Evolutionary conservation across 2,888 invertebrate species (phyloP).

Genomic region (Lutraria lutraria): DNA sequence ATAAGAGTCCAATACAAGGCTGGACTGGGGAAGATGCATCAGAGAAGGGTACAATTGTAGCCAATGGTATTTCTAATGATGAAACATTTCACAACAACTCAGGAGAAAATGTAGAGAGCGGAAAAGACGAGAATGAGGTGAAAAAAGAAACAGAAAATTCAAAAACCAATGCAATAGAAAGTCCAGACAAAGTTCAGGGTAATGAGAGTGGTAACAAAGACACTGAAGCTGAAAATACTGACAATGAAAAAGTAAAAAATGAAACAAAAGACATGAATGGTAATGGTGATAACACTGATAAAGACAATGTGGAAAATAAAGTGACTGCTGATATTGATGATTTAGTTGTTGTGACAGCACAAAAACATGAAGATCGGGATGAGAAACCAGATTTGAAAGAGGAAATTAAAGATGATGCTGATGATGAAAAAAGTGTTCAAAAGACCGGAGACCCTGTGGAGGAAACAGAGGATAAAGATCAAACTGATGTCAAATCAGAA

Average conservation of each 20-base stretch:
- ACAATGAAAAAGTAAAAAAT: constrained; percentile 32
- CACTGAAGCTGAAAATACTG: constrained; percentile 30
- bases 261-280: constrained; percentile 42
- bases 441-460: constrained; percentile 37
- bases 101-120: constrained; percentile 4
- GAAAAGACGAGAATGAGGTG: constrained; percentile 29
- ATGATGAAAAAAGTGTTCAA: constrained; percentile 52
- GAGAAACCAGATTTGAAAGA: constrained; percentile 1
- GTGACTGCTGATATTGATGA: constrained; percentile 22
- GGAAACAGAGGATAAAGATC: constrained; percentile 53
- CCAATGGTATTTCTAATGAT: constrained; percentile 52
- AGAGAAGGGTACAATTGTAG: constrained; percentile 51
- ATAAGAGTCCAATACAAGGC: constrained; percentile 69
- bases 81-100: constrained; percentile 50
- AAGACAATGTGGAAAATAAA: constrained; percentile 8
- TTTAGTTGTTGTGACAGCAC: constrained; percentile 25
- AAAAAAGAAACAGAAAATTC: constrained; percentile 31
- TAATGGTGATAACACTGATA: constrained; percentile 31
- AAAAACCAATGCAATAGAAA: constrained; percentile 28
- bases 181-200: not conserved
- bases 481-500: constrained; percentile 61
- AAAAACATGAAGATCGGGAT: constrained; percentile 24
- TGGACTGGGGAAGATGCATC: constrained; percentile 60
- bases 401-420: constrained; percentile 1
- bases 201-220: constrained; percentile 34